These are phyloP conservation scores for Pseudolaguvia tuberculata DNA, from an alignment of 2,113 vertebrate species.

Conservation along the genomic window DNA sequence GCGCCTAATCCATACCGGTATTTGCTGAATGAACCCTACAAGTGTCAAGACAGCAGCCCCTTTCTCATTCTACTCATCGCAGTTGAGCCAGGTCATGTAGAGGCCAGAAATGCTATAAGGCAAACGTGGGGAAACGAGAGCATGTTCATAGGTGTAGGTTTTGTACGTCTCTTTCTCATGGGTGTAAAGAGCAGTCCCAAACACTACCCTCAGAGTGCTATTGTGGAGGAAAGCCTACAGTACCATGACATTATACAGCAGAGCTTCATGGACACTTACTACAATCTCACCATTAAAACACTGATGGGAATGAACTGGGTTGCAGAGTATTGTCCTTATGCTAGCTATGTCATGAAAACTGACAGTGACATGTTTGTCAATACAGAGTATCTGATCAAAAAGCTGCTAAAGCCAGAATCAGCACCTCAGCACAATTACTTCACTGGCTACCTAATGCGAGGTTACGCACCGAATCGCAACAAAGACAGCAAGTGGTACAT, in stretches of 20 bases:
- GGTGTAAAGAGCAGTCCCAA: slow-evolving; percentile 71
- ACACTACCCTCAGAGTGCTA: slow-evolving; percentile 72
- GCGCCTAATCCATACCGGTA: slow-evolving; percentile 84
- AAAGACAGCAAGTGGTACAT: slow-evolving; percentile 98
- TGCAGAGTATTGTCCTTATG: slow-evolving; percentile 81
- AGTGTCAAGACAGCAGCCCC: slow-evolving; percentile 79
- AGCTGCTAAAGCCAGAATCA: slow-evolving; percentile 86
- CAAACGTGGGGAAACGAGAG: slow-evolving; percentile 95
- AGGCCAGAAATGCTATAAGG: slow-evolving; percentile 87
- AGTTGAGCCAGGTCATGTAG: slow-evolving; percentile 81
- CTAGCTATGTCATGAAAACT: slow-evolving; percentile 93
- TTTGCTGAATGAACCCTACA: slow-evolving; percentile 86
- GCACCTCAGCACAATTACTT: slow-evolving; percentile 84
- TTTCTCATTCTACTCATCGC: slow-evolving; percentile 90
- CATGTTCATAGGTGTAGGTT: slow-evolving; percentile 73
- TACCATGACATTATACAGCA: slow-evolving; percentile 91
- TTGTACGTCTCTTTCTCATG: slow-evolving; percentile 83
- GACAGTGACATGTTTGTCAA: slow-evolving; percentile 99
- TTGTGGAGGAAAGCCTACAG: slow-evolving; percentile 82
- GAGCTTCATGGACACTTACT: slow-evolving; percentile 91
- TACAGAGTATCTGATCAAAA: slow-evolving; percentile 93
- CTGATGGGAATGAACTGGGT: slow-evolving; percentile 99
- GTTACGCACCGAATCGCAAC: slow-evolving; percentile 91
- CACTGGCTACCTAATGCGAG: slow-evolving; percentile 93
- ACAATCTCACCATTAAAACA: slow-evolving; percentile 97